Percentiles rank a stretch among this genome's conserved stretches.
Evolutionary conservation across 1,140 invertebrate species (phyloP).

Genomic region (Cyphomyrmex costatus): DNA sequence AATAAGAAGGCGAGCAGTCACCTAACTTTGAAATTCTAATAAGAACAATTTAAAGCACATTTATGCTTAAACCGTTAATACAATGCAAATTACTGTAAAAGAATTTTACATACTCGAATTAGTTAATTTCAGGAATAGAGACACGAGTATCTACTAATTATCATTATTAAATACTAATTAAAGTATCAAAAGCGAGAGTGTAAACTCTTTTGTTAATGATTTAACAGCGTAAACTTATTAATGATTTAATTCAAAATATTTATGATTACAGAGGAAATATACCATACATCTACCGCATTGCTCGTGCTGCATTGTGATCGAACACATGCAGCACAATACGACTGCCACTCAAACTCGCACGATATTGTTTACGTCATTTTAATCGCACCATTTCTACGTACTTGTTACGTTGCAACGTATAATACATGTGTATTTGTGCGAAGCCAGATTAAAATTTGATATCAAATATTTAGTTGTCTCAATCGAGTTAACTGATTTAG

Average conservation of each 20-base stretch:
- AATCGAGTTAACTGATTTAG: not conserved
- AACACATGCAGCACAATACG: slow-evolving; percentile 12
- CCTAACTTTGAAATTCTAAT: slow-evolving; percentile 4
- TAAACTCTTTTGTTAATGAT: slow-evolving; percentile 15
- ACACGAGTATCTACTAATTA: not conserved
- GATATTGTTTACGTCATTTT: slow-evolving; percentile 49
- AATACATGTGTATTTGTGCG: slow-evolving; percentile 18
- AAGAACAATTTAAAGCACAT: slow-evolving; percentile 26
- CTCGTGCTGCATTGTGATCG: slow-evolving; percentile 21
- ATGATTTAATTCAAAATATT: slow-evolving; percentile 36
- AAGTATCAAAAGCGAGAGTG: not conserved
- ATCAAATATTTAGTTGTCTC: not conserved
- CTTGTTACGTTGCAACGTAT: slow-evolving; percentile 6
- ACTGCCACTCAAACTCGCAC: slow-evolving; percentile 27
- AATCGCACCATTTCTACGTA: slow-evolving; percentile 49
- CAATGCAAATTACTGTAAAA: not conserved
- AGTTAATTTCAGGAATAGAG: not conserved
- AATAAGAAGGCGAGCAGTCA: not conserved
- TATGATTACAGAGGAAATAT: slow-evolving; percentile 15
- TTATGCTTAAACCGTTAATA: slow-evolving; percentile 25
- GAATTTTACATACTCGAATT: not conserved
- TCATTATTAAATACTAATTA: not conserved
- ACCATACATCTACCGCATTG: slow-evolving; percentile 36
- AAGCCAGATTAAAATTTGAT: slow-evolving; percentile 30
- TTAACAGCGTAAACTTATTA: slow-evolving; percentile 6